A percentile compares a stretch with the other conserved stretches of the same genome.
phyloP scores from a whole-genome alignment of 2,888 invertebrate species.

The Cerastoderma edule region DNA sequence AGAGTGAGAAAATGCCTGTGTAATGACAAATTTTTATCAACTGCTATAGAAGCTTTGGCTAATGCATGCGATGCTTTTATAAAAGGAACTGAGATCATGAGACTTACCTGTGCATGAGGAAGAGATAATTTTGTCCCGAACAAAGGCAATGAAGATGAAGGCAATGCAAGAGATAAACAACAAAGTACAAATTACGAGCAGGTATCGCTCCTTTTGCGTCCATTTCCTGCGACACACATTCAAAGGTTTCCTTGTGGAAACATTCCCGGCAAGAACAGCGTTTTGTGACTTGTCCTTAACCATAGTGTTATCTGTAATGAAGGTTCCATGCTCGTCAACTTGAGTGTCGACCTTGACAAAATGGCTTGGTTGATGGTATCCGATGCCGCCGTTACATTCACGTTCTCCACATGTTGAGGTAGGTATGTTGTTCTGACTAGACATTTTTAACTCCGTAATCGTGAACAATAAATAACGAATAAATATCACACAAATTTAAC shows the following conservation, averaged over 20 bases:
- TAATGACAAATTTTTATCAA: too few relatives aligned
- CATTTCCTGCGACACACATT: constrained; percentile 41
- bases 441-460: not conserved
- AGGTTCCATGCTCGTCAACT: constrained; percentile 27
- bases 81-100: too few relatives aligned
- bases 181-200: constrained; percentile 64
- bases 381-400: constrained; percentile 51
- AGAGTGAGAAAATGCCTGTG: too few relatives aligned
- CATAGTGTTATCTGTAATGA: constrained; percentile 2
- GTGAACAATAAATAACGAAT: not conserved
- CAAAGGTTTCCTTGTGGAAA: not conserved
- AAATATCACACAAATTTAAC: not conserved
- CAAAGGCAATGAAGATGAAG: constrained; percentile 72
- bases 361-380: constrained; percentile 51
- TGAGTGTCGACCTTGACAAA: constrained; percentile 31
- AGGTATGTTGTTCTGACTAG: constrained; percentile 26
- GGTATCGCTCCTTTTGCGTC: constrained; percentile 69
- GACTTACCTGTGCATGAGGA: too few relatives aligned
- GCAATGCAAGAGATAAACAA: constrained; percentile 70
- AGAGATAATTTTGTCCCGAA: constrained; percentile 51
- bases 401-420: constrained; percentile 22
- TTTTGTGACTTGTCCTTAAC: constrained; percentile 3
- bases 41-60: too few relatives aligned
- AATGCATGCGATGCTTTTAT: constrained; percentile 14
- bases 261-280: not conserved